These are phyloP conservation scores for Andrena bicolor DNA, from an alignment of 2,888 invertebrate genomes.

Conservation along the genomic window DNA sequence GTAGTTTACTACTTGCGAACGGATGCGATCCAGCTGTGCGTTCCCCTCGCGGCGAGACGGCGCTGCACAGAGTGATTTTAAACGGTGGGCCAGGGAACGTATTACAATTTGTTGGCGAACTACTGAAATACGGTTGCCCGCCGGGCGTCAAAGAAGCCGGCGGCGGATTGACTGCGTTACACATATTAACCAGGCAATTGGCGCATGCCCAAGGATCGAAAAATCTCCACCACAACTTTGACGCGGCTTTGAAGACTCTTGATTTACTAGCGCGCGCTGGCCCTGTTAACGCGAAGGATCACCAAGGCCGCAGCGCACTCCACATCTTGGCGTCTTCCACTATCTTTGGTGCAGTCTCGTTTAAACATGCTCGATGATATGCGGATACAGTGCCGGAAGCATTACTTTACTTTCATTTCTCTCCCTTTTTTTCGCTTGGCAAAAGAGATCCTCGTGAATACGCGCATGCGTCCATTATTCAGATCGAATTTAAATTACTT, in stretches of 20 bases:
- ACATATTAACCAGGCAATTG: constrained; percentile 79
- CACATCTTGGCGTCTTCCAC: constrained; percentile 80
- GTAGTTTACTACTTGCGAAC: constrained; percentile 72
- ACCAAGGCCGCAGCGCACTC: constrained; percentile 80
- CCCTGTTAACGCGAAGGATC: constrained; percentile 80
- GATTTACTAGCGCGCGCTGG: constrained; percentile 78
- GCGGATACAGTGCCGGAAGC: not conserved
- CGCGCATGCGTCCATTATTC: no score
- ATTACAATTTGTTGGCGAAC: constrained; percentile 77
- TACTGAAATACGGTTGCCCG: constrained; percentile 81
- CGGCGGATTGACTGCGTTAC: constrained; percentile 80
- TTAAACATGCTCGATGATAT: not conserved
- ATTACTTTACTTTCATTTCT: not conserved
- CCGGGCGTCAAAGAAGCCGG: constrained; percentile 81
- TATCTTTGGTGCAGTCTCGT: constrained; percentile 68
- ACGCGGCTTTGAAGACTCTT: constrained; percentile 76
- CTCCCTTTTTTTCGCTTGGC: not conserved
- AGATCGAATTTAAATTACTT: no score
- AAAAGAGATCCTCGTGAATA: no score
- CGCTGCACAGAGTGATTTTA: constrained; percentile 80
- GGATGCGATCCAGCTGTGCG: constrained; percentile 81
- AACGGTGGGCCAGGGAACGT: constrained; percentile 76
- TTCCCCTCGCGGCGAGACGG: constrained; percentile 82
- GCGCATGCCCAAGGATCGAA: constrained; percentile 74
- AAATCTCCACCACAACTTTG: constrained; percentile 74